These are phyloP conservation scores for Ostrea denselamellosa DNA, from an alignment of 1,140 invertebrate genomes.

Conservation along the genomic window DNA sequence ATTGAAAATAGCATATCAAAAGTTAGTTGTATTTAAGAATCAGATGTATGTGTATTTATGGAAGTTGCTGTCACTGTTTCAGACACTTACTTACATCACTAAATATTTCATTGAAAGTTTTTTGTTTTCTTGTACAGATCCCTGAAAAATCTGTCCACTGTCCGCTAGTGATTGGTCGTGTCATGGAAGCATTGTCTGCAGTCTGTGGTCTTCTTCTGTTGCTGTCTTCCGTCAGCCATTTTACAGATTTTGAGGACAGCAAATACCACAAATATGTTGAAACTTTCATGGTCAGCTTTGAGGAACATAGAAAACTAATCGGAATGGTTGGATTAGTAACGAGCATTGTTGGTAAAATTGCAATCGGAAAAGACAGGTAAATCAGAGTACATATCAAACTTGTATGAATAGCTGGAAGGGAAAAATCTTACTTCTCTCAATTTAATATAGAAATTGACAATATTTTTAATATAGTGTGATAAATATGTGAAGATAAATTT, in stretches of 20 bases:
- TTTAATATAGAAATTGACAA: too few relatives aligned
- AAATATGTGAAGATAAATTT: too few relatives aligned
- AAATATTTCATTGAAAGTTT: neutral
- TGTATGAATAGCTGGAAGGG: neutral
- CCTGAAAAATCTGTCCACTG: neutral
- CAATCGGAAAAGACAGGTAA: constrained; percentile 14
- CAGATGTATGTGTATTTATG: too few relatives aligned
- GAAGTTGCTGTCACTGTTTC: neutral
- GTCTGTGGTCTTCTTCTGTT: neutral
- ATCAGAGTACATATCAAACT: neutral
- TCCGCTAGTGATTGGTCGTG: neutral
- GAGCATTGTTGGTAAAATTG: neutral
- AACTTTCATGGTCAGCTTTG: neutral
- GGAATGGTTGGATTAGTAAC: neutral
- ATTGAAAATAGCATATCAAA: too few relatives aligned
- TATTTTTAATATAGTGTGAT: too few relatives aligned
- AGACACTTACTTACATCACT: neutral
- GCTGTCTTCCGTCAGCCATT: neutral
- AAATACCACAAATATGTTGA: neutral
- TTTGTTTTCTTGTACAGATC: neutral
- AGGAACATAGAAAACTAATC: neutral
- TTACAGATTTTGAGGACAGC: neutral
- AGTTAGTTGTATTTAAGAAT: too few relatives aligned
- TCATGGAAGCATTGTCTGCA: neutral
- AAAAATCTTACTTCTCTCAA: neutral